phyloP scores from a whole-genome alignment of 1,140 invertebrate species.

The Heliconius hewitsoni region DNA sequence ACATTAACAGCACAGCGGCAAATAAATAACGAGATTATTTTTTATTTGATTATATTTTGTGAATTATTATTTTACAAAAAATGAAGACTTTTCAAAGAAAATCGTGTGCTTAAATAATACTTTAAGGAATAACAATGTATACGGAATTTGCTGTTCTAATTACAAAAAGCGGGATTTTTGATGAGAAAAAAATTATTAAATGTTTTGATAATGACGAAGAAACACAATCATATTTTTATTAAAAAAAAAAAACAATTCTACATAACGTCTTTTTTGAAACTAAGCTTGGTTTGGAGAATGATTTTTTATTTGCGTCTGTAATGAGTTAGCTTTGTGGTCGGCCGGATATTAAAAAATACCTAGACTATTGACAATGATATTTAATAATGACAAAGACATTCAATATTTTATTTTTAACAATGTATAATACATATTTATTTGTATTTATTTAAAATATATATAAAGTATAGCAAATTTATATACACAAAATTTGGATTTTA shows the following conservation, averaged over 20 bases:
- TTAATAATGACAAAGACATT: not conserved
- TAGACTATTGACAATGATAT: not conserved
- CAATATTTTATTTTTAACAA: not conserved
- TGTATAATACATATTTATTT: not conserved
- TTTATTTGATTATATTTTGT: not conserved
- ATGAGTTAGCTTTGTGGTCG: not conserved
- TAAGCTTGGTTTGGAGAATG: not conserved
- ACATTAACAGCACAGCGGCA: not conserved
- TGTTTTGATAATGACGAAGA: too few relatives aligned
- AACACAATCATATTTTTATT: not conserved
- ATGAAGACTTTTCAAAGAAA: too few relatives aligned
- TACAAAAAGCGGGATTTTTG: too few relatives aligned
- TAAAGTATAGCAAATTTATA: not conserved
- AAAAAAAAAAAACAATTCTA: not conserved
- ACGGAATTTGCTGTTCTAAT: too few relatives aligned
- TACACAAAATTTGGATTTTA: too few relatives aligned
- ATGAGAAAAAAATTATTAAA: too few relatives aligned
- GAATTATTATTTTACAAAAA: too few relatives aligned
- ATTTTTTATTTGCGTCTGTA: not conserved
- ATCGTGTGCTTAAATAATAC: too few relatives aligned
- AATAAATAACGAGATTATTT: not conserved
- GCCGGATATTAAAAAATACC: slow-evolving; percentile 8
- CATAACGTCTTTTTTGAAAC: not conserved
- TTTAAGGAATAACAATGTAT: too few relatives aligned
- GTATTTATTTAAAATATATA: not conserved